Base-by-base conservation (phyloP, 2,113 vertebrate genomes). In the Dipodomys ordii region DNA sequence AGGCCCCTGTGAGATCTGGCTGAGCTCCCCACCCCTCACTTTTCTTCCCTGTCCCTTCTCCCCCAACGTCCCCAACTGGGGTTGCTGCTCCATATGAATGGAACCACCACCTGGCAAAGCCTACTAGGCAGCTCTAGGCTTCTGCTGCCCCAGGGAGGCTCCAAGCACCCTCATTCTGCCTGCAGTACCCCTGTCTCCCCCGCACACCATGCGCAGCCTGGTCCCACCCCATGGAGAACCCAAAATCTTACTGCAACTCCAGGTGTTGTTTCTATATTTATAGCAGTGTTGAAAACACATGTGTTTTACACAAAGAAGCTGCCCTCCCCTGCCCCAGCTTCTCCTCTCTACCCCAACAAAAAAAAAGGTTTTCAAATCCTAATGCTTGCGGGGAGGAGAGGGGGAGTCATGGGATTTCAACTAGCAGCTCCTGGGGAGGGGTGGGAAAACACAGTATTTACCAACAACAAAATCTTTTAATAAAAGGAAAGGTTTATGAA, bases 381-480 rank as follows among this genome's bases (percentile, higher is more conserved):
- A 92, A 49, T 83, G 77, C 97, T 98, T 97, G 98, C 98, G 88
- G 97, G 98, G 2, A 49, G 49, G 49, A 49, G 49, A 12, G 8
- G 49, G 49, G 39, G 39, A 39, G 39, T 39, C 98, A 97, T 96
- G 49, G 49, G 98, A 99, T 98, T 98, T 98, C 98, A 98, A 98
- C 98, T 98, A 99, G 99, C 99, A 99, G 99, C 99, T 99, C 3
- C 1, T 11, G 80, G 80, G 87, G 67, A 35, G 49, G 49, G 49
- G 49, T 49, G 49, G 49, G 49, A 12, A 49, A 49, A 49, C 49
- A 49, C 10, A 49, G 49, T 12, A 11, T 49, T 49, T 49, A 49
- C 12, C 49, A 49, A 49, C 49, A 68, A 8, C 64, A 4, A 92
- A 71, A 80, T 60, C n/a, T 88, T 96, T 92, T 83, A 69, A 76